Conservation (phyloP, 2,113 vertebrate genomes). For the Pteronura brasiliensis region DNA sequence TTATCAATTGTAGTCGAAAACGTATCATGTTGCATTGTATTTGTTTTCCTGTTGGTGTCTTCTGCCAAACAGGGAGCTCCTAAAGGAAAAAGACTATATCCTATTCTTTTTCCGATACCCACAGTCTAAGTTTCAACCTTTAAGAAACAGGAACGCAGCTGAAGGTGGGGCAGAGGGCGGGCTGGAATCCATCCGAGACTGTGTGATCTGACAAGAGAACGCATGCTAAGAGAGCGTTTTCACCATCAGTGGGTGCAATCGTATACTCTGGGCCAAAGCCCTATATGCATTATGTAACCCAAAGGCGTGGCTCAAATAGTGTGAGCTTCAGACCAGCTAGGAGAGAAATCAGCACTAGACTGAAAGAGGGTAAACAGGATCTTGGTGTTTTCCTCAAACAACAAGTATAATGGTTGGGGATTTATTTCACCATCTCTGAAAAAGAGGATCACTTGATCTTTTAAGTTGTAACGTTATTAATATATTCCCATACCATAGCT, state of each 20-base stretch:
- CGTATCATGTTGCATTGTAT: background rate
- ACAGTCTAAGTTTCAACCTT: background rate
- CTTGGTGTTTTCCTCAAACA: background rate
- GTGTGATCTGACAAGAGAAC: background rate
- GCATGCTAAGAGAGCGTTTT: background rate
- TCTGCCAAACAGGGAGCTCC: background rate
- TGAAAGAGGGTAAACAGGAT: background rate
- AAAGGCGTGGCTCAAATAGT: background rate
- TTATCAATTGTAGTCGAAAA: background rate
- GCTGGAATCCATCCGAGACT: background rate
- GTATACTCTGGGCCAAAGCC: background rate
- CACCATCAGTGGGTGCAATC: background rate
- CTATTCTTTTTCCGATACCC: background rate
- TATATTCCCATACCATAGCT: background rate
- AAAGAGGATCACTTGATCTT: background rate
- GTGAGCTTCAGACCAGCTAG: background rate
- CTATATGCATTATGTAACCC: background rate
- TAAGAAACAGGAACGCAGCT: background rate
- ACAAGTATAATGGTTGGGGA: background rate
- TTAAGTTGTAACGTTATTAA: background rate
- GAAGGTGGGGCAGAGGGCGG: background rate
- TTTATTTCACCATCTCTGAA: slow-evolving; percentile 1
- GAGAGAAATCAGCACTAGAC: background rate
- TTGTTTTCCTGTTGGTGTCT: background rate
- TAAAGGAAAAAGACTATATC: background rate